Evolutionary conservation across 2,888 invertebrate species (phyloP).

Genomic region (Eudemis profundana): DNA sequence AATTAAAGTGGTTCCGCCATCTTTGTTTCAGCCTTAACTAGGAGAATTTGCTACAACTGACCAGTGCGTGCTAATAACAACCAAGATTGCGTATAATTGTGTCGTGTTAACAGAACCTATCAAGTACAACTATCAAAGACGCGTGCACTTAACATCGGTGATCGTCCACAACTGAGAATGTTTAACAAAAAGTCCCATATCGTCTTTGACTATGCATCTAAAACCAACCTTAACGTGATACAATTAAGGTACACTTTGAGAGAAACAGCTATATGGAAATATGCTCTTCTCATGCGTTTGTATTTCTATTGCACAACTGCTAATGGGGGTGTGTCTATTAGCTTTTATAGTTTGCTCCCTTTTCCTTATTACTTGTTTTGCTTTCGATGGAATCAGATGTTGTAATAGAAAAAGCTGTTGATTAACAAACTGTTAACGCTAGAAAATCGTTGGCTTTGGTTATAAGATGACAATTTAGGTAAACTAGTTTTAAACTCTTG

Average conservation of each 20-base stretch:
- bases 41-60: background rate
- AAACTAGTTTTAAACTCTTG: no score
- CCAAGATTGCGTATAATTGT: slow-evolving; percentile 19
- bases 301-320: slow-evolving; percentile 44
- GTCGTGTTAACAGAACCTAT: slow-evolving; percentile 26
- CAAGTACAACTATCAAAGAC: slow-evolving; percentile 27
- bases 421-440: no score
- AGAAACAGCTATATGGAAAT: background rate
- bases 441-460: background rate
- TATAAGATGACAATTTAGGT: no score
- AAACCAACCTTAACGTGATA: background rate
- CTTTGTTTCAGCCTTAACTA: background rate
- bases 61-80: background rate
- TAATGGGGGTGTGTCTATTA: slow-evolving; percentile 57
- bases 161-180: slow-evolving; percentile 45
- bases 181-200: background rate
- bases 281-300: background rate
- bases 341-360: slow-evolving; percentile 57
- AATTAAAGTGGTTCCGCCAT: no score
- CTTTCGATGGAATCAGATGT: slow-evolving; percentile 40
- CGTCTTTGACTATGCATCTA: background rate
- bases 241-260: background rate
- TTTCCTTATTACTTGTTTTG: slow-evolving; percentile 56
- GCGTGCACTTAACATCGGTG: slow-evolving; percentile 47
- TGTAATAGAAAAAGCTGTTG: background rate